Evolutionary conservation across 1,140 invertebrate genomes (phyloP), one percentile per base, ranked within the genome.

Genomic region (Eueides isabella): DNA sequence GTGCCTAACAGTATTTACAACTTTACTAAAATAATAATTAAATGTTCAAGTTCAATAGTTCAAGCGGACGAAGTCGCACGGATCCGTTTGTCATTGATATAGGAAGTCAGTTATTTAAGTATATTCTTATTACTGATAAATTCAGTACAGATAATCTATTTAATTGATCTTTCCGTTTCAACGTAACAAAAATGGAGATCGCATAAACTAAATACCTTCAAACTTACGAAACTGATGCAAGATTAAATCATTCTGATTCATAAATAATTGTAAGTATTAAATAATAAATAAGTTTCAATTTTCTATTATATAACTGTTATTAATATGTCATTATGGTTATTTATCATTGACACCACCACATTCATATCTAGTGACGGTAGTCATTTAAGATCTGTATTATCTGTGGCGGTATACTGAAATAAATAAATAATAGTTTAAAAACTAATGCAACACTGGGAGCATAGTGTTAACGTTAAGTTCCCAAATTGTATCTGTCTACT

Each of bases 181-280:
- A 55, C 48, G 48, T 55, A 14, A 55, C 48, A 26, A 26, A 55
- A 26, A 55, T 55, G 48, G n/a, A 12, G 9, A 23, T 23, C 48
- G n/a, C 9, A 26, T 23, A 55, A 23, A 26, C 19, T 2, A 55
- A 26, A 55, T 55, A 12, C 48, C 48, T 55, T 55, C 48, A 23
- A 55, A 23, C 19, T 55, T 26, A 55, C 48, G 48, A 23, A 55
- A 26, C 11, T 11, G 48, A 26, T 55, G 23, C 9, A 55, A 26
- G 48, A 55, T 55, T 55, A 55, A 55, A 55, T 55, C 4, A 14
- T 55, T 55, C 48, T 55, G 19, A 55, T 55, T 23, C 48, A 55
- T 55, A 55, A 55, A 55, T 55, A 55, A 55, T 55, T 55, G 19
- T 55, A 55, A 55, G 7, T 26, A 55, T 55, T 55, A 26, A 55